A percentile compares a stretch with the other conserved stretches of the same genome.
Evolutionary conservation across 2,797 vertebrate species (phyloP).

Genomic region (Microhierax caerulescens): DNA sequence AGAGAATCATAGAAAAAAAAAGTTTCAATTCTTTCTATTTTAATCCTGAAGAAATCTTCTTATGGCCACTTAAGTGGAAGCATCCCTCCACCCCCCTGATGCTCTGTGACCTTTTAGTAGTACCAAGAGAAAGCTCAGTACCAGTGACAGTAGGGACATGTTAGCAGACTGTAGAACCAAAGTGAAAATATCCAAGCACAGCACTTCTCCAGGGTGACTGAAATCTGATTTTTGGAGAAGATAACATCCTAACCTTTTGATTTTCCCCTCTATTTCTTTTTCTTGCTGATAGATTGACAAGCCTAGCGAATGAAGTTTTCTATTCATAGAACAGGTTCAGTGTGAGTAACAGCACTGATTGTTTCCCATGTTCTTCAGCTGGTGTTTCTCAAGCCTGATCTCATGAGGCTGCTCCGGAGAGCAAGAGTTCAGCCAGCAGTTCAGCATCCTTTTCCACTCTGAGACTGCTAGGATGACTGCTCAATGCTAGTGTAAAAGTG

Average conservation of each 20-base stretch:
- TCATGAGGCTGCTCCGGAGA: neutral
- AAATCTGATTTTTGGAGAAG: slow-evolving; percentile 36
- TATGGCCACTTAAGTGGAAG: neutral
- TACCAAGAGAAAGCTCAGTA: neutral
- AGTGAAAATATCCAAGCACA: neutral
- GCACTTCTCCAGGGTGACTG: slow-evolving; percentile 2
- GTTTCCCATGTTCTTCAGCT: neutral
- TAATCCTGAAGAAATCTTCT: neutral
- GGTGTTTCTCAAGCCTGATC: neutral
- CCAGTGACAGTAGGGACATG: neutral
- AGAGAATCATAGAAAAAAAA: neutral
- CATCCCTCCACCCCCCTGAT: neutral
- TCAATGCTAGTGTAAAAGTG: neutral
- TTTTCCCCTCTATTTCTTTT: slow-evolving; percentile 22
- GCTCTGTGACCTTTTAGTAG: slow-evolving; percentile 2
- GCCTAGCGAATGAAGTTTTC: neutral
- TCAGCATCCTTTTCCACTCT: neutral
- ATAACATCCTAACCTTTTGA: slow-evolving; percentile 56
- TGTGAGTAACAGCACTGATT: neutral
- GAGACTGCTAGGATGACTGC: neutral
- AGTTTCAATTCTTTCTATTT: neutral
- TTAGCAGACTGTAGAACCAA: neutral
- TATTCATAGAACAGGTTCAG: neutral
- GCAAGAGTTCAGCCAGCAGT: neutral
- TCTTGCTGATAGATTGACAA: slow-evolving; percentile 12